These are phyloP conservation scores for Eublepharis macularius DNA, from an alignment of 2,113 vertebrate species.

Conservation along the genomic window DNA sequence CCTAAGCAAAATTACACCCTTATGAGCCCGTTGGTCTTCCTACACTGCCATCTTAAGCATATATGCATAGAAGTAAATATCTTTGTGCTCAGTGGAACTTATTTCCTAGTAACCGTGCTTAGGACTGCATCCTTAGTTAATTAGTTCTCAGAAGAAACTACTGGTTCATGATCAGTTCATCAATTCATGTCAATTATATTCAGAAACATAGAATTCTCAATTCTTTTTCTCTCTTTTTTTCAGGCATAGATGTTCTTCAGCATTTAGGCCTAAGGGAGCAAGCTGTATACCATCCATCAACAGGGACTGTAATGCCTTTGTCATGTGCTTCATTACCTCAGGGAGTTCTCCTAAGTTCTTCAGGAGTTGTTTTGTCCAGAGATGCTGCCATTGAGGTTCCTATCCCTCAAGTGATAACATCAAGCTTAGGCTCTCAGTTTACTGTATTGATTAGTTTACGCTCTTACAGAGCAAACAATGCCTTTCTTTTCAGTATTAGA, in stretches of 20 bases:
- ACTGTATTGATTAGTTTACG: slow-evolving; percentile 86
- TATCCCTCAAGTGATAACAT: slow-evolving; percentile 74
- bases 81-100: too few species aligned
- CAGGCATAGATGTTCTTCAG: slow-evolving; percentile 93
- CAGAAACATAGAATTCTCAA: not conserved
- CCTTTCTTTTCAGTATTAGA: slow-evolving; percentile 93
- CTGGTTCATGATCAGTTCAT: not conserved
- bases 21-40: too few species aligned
- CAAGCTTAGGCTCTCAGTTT: slow-evolving; percentile 80
- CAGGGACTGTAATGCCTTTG: slow-evolving; percentile 62
- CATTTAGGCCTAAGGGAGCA: slow-evolving; percentile 83
- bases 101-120: too few species aligned
- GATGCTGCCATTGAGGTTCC: slow-evolving; percentile 81
- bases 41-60: too few species aligned
- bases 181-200: not conserved
- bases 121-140: not conserved
- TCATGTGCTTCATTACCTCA: slow-evolving; percentile 70
- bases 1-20: too few species aligned
- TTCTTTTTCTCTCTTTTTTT: slow-evolving; percentile 63
- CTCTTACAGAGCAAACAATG: slow-evolving; percentile 87
- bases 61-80: too few species aligned
- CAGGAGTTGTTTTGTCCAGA: slow-evolving; percentile 80
- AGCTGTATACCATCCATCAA: slow-evolving; percentile 68
- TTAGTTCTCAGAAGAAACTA: not conserved
- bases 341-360: slow-evolving; percentile 71